Conservation (phyloP, 2,113 vertebrate genomes). For the Meles meles region DNA sequence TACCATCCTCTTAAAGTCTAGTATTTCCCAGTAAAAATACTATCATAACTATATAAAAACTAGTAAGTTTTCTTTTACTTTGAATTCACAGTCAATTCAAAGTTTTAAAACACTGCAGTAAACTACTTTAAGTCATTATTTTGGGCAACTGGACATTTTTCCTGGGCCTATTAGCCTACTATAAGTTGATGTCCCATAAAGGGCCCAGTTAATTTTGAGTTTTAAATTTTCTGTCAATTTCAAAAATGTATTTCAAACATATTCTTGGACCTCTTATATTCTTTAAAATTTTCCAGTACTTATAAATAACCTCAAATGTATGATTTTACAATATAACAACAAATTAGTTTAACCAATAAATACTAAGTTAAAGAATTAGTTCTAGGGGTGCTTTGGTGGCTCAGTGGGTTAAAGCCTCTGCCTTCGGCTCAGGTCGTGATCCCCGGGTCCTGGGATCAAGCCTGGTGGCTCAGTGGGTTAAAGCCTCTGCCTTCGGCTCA, state of each 20-base stretch:
- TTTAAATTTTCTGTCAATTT: slow-evolving; percentile 6
- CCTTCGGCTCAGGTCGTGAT: too few relatives aligned
- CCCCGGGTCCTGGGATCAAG: too few relatives aligned
- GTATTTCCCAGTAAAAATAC: slow-evolving; percentile 13
- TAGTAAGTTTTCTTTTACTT: neutral
- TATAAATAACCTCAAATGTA: slow-evolving; percentile 27
- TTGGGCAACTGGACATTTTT: slow-evolving; percentile 18
- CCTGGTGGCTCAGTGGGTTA: too few relatives aligned
- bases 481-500: too few relatives aligned
- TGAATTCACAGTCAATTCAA: neutral
- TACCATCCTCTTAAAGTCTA: neutral
- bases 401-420: too few relatives aligned
- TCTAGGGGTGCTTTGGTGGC: neutral
- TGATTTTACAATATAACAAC: slow-evolving; percentile 2
- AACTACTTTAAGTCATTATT: slow-evolving; percentile 6
- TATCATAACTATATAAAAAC: neutral
- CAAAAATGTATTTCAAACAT: slow-evolving; percentile 34
- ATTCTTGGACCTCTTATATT: neutral
- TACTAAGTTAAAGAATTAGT: neutral
- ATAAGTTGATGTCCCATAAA: neutral
- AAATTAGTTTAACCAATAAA: slow-evolving; percentile 21
- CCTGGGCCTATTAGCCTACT: neutral
- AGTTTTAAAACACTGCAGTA: neutral
- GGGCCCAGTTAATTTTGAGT: neutral
- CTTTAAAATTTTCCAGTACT: neutral